phyloP scores from a whole-genome alignment of 64 coral and sea anemone genomes.

The Montipora cactus region DNA sequence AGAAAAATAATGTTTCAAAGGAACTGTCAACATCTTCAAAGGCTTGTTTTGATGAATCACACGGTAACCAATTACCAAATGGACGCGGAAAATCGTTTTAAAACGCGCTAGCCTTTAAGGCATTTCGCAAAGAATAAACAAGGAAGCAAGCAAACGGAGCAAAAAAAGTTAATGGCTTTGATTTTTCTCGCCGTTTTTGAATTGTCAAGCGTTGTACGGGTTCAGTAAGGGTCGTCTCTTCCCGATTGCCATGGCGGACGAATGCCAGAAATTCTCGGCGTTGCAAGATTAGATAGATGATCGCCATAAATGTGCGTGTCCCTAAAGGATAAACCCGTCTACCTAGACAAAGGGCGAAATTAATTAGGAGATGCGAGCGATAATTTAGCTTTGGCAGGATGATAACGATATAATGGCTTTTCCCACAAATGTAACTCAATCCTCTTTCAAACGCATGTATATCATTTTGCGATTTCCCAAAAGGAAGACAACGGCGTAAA shows the following conservation, averaged over 20 bases:
- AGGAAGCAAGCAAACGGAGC: background rate
- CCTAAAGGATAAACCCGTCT: constrained; percentile 26
- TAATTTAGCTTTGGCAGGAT: constrained; percentile 39
- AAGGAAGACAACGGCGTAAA: background rate
- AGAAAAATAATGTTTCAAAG: constrained; percentile 41
- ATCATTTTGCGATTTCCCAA: constrained; percentile 44
- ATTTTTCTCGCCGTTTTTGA: background rate
- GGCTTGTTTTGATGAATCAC: constrained; percentile 45
- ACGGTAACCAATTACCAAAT: constrained; percentile 39
- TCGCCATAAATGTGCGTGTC: background rate
- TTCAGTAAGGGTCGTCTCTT: constrained; percentile 5
- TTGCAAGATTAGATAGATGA: background rate
- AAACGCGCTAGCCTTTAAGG: background rate
- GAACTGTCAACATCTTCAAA: constrained; percentile 49
- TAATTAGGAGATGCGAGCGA: constrained; percentile 50
- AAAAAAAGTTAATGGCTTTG: constrained; percentile 1
- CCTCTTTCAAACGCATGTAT: background rate
- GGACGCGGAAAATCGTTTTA: constrained; percentile 22
- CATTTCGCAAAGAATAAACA: constrained; percentile 14
- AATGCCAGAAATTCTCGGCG: constrained; percentile 7
- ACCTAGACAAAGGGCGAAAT: constrained; percentile 48
- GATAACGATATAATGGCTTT: constrained; percentile 30
- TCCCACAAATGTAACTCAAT: constrained; percentile 14
- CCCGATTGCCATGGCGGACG: background rate
- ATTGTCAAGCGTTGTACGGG: constrained; percentile 25